Conservation (phyloP, 2,113 vertebrate genomes). For the Thalassarche chlororhynchos region DNA sequence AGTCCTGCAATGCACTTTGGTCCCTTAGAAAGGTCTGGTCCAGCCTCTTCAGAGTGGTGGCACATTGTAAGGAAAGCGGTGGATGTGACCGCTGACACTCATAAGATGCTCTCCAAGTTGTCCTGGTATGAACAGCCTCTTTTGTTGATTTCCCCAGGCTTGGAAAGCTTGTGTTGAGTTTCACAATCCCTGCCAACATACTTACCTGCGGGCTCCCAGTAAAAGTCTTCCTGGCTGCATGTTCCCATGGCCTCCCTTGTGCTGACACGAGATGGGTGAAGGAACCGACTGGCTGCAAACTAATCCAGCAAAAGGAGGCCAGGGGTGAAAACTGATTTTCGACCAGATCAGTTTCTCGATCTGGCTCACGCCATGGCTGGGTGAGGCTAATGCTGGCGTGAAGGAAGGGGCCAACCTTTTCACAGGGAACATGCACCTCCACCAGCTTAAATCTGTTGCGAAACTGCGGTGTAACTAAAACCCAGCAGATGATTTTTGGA, state of each 20-base stretch:
- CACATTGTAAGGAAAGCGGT: fast-evolving
- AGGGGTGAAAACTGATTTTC: not conserved
- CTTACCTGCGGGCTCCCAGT: not conserved
- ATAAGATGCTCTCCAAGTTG: not conserved
- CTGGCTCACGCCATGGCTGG: not conserved
- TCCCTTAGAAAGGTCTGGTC: not conserved
- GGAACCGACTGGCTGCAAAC: not conserved
- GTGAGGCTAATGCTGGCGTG: not conserved
- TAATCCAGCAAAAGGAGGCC: not conserved
- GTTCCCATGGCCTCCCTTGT: not conserved
- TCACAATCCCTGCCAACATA: not conserved
- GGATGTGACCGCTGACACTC: not conserved
- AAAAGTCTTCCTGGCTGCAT: not conserved
- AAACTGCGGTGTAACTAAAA: not conserved
- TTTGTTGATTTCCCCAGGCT: not conserved
- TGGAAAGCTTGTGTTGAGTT: not conserved
- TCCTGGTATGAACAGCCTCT: not conserved
- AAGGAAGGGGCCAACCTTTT: not conserved
- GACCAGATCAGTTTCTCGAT: not conserved
- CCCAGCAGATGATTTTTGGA: not conserved
- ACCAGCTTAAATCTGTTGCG: not conserved
- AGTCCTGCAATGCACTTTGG: not conserved
- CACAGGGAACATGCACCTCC: fast-evolving
- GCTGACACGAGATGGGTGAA: not conserved
- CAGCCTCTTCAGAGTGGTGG: not conserved